Evolutionary conservation across 2,113 vertebrate species (phyloP), one percentile per base, ranked within the genome.

Genomic region (Dendrocopos noguchii): DNA sequence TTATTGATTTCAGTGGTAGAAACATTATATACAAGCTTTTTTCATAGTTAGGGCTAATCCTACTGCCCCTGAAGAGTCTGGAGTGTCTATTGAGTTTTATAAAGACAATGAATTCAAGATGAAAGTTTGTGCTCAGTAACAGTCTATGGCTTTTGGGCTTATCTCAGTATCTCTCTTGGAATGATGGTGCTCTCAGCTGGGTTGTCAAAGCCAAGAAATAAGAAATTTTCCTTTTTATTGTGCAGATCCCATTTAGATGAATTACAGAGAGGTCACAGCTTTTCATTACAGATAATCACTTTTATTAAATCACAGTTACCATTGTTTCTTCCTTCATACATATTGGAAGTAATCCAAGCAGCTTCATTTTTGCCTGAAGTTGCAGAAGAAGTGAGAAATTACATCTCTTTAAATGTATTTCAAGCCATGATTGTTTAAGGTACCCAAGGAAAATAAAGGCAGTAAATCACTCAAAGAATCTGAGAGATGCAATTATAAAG

Each of bases 231-330:
- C n/a, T 70, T 80, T 79, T 71, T 70, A 52, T 39, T 88, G 65
- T 71, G 57, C 24, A 75, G 80, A 64, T 86, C n/a, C 86, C 84
- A 90, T 90, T 94, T 83, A 83, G 65, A 71, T 90, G 57, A 78
- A 90, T 95, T 86, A 60, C 68, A 46, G 28, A 56, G 8, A 22
- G 73, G 57, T 88, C 83, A 31, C 28, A 73, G 76, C 79, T 95
- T 92, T 95, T 95, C 90, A 91, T 91, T 92, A 74, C 29, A 84
- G 82, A 60, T 65, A 95, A 87, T 92, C 52, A 70, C 82, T 90
- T 95, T 83, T 94, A 88, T 91, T 85, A 85, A 85, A 95, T 77
- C 71, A 15, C 28, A 80, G 80, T 44, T 77, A 90, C 74, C 46
- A 57, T 67, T 83, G 66, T 72, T 86, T 72, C 65, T 76, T 82